These are phyloP conservation scores for Tragulus kanchil DNA, from an alignment of 2,113 vertebrate genomes.

Conservation along the genomic window DNA sequence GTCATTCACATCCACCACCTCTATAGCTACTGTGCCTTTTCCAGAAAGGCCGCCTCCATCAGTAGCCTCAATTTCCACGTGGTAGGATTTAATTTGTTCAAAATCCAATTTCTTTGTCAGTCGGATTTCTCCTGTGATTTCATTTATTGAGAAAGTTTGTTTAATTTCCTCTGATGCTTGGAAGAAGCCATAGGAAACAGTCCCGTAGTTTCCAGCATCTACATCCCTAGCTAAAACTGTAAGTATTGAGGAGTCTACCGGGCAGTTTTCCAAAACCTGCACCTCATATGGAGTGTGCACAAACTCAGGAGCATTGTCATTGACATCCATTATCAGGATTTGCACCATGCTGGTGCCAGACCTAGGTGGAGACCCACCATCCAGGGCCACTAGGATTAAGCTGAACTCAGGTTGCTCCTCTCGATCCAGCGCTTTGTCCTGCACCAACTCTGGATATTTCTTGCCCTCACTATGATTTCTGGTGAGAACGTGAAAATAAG, in stretches of 20 bases:
- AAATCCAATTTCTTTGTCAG: constrained; percentile 85
- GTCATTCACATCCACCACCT: constrained; percentile 87
- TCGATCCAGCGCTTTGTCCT: constrained; percentile 83
- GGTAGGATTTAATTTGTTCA: constrained; percentile 84
- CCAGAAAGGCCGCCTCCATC: constrained; percentile 88
- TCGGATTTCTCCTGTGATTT: constrained; percentile 85
- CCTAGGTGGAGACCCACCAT: constrained; percentile 74
- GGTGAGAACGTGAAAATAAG: constrained; percentile 85
- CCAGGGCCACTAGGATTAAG: constrained; percentile 81
- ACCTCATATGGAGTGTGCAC: constrained; percentile 70
- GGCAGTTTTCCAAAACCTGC: constrained; percentile 74
- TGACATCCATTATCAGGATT: constrained; percentile 80
- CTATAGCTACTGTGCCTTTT: constrained; percentile 82
- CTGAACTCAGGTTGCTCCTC: constrained; percentile 79
- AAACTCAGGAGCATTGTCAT: constrained; percentile 84
- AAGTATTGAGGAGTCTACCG: constrained; percentile 10
- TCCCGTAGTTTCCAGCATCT: constrained; percentile 87
- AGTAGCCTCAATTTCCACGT: constrained; percentile 87
- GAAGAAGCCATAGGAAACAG: constrained; percentile 82
- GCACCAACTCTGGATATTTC: constrained; percentile 82
- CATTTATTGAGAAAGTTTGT: constrained; percentile 85
- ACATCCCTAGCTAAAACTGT: constrained; percentile 80
- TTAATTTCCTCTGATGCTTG: constrained; percentile 82
- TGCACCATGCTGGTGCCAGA: constrained; percentile 68
- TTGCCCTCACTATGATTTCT: constrained; percentile 73